A percentile compares a stretch with the other conserved stretches of the same genome.
phyloP scores from a whole-genome alignment of 1,140 invertebrate species.

The Drosophila seguyi region DNA sequence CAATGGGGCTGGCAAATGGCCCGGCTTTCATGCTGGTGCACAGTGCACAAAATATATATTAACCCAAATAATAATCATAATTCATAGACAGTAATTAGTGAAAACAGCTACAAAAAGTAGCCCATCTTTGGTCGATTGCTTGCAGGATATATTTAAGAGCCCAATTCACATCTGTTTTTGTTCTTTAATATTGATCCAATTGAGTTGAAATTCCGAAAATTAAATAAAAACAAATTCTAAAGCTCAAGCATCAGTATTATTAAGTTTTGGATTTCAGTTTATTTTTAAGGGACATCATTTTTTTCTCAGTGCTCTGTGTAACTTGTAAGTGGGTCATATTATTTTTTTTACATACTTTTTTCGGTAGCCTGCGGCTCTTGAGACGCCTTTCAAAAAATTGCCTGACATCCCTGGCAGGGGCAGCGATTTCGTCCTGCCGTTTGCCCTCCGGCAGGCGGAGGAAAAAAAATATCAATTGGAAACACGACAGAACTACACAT shows the following conservation, averaged over 20 bases:
- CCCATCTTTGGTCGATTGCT: not conserved
- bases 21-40: constrained; percentile 13
- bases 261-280: no score
- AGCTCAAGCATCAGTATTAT: no score
- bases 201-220: not conserved
- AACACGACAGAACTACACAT: constrained; percentile 9
- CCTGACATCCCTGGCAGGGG: constrained; percentile 42
- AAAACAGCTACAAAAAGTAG: not conserved
- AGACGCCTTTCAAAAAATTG: constrained; percentile 48
- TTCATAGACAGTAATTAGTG: not conserved
- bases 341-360: constrained; percentile 51
- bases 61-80: not conserved
- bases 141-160: not conserved
- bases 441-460: not conserved
- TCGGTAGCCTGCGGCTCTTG: constrained; percentile 50
- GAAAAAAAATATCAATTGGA: constrained; percentile 46
- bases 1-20: constrained; percentile 64
- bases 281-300: not conserved
- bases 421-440: not conserved
- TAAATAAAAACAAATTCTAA: no score
- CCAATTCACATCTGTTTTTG: not conserved
- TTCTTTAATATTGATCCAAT: not conserved
- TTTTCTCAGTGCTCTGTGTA: constrained; percentile 5
- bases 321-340: constrained; percentile 70
- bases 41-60: constrained; percentile 20